These are phyloP conservation scores for Pseudonaja textilis DNA, from an alignment of 2,113 vertebrate genomes.

Conservation along the genomic window DNA sequence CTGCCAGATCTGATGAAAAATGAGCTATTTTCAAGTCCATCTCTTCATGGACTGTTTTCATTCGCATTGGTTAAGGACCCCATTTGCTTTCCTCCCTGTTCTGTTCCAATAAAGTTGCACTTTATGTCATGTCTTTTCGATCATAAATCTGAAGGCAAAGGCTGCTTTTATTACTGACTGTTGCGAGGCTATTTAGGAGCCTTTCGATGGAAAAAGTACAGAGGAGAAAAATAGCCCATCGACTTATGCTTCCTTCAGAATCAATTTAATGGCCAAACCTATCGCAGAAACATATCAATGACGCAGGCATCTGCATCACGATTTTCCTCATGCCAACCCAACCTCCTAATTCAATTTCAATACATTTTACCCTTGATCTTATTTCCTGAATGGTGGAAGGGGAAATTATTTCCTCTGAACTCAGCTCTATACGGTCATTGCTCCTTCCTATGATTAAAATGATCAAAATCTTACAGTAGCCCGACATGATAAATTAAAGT, in stretches of 20 bases:
- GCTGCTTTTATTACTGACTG: neutral
- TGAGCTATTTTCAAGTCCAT: neutral
- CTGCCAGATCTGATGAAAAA: neutral
- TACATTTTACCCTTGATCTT: neutral
- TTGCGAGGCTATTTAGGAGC: neutral
- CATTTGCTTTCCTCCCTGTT: neutral
- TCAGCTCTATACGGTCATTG: neutral
- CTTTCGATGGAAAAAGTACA: neutral
- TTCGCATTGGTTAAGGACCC: neutral
- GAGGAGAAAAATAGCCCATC: neutral
- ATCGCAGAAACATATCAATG: neutral
- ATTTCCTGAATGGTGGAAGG: neutral
- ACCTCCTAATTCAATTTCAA: neutral
- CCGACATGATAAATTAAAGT: slow-evolving; percentile 10
- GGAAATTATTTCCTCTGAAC: neutral
- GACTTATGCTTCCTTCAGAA: neutral
- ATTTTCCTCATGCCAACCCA: neutral
- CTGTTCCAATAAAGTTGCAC: neutral
- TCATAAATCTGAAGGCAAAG: neutral
- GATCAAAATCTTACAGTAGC: slow-evolving; percentile 9
- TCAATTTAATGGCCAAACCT: neutral
- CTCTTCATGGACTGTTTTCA: neutral
- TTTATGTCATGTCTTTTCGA: neutral
- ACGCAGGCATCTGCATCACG: neutral
- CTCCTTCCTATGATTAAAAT: slow-evolving; percentile 11